phyloP scores from a whole-genome alignment of 2,888 invertebrate genomes.

The Nymphalis urticae region DNA sequence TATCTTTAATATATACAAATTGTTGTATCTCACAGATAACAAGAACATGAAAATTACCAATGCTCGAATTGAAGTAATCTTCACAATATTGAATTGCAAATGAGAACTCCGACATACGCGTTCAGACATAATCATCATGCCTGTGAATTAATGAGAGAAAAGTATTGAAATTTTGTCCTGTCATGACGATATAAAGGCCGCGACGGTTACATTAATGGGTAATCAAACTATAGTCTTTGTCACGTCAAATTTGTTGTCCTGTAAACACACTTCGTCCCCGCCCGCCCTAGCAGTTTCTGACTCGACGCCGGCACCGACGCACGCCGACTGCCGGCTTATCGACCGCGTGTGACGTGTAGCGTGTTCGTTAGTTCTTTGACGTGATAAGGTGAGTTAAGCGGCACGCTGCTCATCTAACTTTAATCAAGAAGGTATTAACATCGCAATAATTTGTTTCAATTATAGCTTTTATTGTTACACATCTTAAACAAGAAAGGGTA shows the following conservation, averaged over 20 bases:
- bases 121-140: background rate
- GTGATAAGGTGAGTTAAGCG: constrained; percentile 36
- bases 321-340: constrained; percentile 53
- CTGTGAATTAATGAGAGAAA: constrained; percentile 3
- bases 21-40: background rate
- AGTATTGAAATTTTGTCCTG: background rate
- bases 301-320: constrained; percentile 55
- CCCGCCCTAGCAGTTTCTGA: constrained; percentile 62
- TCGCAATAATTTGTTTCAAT: background rate
- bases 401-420: constrained; percentile 26
- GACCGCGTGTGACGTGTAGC: constrained; percentile 54
- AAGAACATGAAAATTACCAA: constrained; percentile 9
- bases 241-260: constrained; percentile 34
- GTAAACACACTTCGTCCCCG: constrained; percentile 47
- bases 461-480: background rate
- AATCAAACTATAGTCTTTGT: constrained; percentile 27
- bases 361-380: constrained; percentile 50
- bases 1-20: background rate
- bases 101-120: background rate
- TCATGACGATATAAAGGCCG: constrained; percentile 8
- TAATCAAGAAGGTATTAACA: background rate
- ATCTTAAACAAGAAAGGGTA: background rate
- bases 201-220: constrained; percentile 17
- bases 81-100: constrained; percentile 16
- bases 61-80: constrained; percentile 18